Conservation (phyloP, 2,888 invertebrate species). For the Athalia rosae region DNA sequence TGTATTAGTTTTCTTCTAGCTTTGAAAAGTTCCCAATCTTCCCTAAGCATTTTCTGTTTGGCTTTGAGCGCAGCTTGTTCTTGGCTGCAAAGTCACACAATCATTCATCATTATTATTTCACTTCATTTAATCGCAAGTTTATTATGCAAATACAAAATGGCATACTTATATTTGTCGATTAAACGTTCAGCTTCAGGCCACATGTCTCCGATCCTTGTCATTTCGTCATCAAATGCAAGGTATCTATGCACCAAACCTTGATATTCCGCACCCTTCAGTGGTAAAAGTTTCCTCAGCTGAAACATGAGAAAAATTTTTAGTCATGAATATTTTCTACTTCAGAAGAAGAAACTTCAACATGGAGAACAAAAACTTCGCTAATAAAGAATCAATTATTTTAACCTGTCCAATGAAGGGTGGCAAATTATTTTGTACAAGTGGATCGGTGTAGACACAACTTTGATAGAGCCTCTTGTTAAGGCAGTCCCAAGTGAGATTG, state of each 20-base stretch:
- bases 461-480: conserved; percentile 82
- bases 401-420: conserved; percentile 75
- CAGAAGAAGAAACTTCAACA: not conserved
- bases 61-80: conserved; percentile 63
- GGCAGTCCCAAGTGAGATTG: conserved; percentile 80
- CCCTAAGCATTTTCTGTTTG: conserved; percentile 62
- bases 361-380: conserved; percentile 16
- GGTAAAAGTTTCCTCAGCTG: conserved; percentile 67
- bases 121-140: conserved; percentile 1
- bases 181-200: conserved; percentile 76
- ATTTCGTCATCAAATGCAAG: conserved; percentile 78
- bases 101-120: conserved; percentile 15
- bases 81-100: conserved; percentile 57
- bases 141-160: conserved; percentile 4
- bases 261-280: conserved; percentile 68
- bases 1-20: conserved; percentile 50
- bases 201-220: conserved; percentile 76
- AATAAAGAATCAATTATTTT: conserved; percentile 57
- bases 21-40: conserved; percentile 63
- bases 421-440: conserved; percentile 76
- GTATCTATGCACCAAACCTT: conserved; percentile 75
- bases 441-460: conserved; percentile 75
- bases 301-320: conserved; percentile 35
- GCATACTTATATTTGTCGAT: conserved; percentile 74
- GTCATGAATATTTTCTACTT: not conserved